phyloP scores from a whole-genome alignment of 2,888 invertebrate species.

The Watsonalla binaria region DNA sequence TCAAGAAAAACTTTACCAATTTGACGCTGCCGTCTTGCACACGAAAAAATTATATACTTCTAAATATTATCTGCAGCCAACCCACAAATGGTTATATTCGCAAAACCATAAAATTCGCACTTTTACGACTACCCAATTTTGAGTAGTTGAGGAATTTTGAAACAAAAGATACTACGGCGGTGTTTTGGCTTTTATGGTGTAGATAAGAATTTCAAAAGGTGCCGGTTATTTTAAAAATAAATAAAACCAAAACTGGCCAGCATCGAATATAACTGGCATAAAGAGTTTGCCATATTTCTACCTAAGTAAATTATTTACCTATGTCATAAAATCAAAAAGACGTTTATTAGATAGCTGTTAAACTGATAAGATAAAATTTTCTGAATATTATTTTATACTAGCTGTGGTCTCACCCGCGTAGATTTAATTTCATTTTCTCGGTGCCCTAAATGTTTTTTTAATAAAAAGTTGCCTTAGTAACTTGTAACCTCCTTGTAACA shows the following conservation, averaged over 20 bases:
- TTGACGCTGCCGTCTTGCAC: not conserved
- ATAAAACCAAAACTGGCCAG: constrained; percentile 13
- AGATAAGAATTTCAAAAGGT: constrained; percentile 31
- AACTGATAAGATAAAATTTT: no score
- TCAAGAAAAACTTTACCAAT: constrained; percentile 4
- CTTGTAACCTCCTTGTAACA: no score
- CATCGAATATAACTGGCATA: not conserved
- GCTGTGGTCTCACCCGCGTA: no score
- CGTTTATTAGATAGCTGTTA: no score
- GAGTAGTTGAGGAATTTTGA: not conserved
- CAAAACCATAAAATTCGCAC: constrained; percentile 18
- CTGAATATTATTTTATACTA: no score
- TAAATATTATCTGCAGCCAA: constrained; percentile 15
- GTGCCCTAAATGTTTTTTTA: no score
- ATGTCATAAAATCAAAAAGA: no score
- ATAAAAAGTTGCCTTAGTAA: no score
- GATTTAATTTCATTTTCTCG: no score
- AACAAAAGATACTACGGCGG: constrained; percentile 1
- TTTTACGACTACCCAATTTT: constrained; percentile 11
- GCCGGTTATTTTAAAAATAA: constrained; percentile 25
- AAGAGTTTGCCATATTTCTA: not conserved
- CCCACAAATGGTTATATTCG: constrained; percentile 27
- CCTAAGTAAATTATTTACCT: not conserved
- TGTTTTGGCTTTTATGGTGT: not conserved
- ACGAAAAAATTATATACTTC: constrained; percentile 14